These are phyloP conservation scores for Channa maculata DNA, from an alignment of 2,113 vertebrate genomes.

Conservation along the genomic window DNA sequence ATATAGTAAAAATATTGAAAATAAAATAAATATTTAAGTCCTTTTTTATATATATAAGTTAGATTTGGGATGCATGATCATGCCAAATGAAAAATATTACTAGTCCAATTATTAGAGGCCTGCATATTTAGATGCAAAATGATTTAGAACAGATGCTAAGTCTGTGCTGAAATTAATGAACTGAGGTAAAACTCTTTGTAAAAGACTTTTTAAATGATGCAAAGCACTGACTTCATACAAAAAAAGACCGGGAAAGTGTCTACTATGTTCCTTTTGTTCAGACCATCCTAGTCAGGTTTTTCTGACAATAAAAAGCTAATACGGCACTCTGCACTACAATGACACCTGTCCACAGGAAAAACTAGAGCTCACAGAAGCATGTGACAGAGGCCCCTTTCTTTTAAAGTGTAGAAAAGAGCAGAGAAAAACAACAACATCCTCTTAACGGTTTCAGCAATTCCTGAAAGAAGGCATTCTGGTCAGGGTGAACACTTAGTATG, in stretches of 20 bases:
- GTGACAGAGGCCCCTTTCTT: conserved; percentile 13
- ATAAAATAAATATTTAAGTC: too few species aligned
- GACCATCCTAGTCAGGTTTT: neutral
- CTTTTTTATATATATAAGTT: too few species aligned
- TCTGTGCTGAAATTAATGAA: too few species aligned
- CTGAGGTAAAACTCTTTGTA: too few species aligned
- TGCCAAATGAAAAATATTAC: too few species aligned
- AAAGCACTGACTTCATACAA: neutral
- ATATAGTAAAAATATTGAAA: too few species aligned
- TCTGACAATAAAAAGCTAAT: conserved; percentile 22
- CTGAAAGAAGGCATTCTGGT: conserved; percentile 73
- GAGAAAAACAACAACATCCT: conserved; percentile 57
- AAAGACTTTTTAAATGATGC: neutral
- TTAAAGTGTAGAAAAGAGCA: conserved; percentile 34
- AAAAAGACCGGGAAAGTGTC: neutral
- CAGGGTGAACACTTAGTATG: conserved; percentile 71
- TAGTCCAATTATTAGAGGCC: too few species aligned
- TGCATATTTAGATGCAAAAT: too few species aligned
- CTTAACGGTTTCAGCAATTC: conserved; percentile 66
- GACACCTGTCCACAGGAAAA: conserved; percentile 51
- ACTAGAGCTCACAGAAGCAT: conserved; percentile 27
- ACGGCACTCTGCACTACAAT: conserved; percentile 25
- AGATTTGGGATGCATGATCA: too few species aligned
- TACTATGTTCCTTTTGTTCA: neutral
- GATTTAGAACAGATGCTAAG: too few species aligned